Conservation (phyloP, 2,797 vertebrate genomes). For the Halcyon badia region DNA sequence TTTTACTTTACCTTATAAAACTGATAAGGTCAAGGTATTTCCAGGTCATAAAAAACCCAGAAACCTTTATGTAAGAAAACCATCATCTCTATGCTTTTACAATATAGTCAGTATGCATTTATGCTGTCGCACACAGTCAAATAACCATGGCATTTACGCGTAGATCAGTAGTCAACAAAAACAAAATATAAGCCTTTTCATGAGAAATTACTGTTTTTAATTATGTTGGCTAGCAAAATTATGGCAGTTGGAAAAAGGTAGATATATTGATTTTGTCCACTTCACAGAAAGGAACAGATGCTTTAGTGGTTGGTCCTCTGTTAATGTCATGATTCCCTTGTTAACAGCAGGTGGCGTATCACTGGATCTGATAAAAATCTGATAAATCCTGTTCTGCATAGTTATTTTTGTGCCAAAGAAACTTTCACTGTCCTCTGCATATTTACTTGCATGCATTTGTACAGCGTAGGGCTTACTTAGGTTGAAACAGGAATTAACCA, state of each 20-base stretch:
- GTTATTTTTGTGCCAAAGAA: background rate
- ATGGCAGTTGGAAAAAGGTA: background rate
- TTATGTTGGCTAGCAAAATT: background rate
- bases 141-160: background rate
- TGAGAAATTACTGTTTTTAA: background rate
- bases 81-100: background rate
- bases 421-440: background rate
- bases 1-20: conserved; percentile 34
- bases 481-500: background rate
- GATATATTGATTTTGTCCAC: background rate
- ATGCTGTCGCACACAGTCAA: background rate
- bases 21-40: conserved; percentile 3
- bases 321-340: background rate
- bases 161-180: background rate
- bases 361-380: background rate
- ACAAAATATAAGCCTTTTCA: background rate
- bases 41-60: background rate
- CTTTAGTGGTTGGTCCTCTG: background rate
- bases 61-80: background rate
- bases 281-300: background rate
- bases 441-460: background rate
- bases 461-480: background rate
- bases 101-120: background rate
- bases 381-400: background rate
- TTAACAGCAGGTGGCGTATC: background rate